Evolutionary conservation across 2,113 vertebrate species (phyloP).

Genomic region (Hystrix cristata): DNA sequence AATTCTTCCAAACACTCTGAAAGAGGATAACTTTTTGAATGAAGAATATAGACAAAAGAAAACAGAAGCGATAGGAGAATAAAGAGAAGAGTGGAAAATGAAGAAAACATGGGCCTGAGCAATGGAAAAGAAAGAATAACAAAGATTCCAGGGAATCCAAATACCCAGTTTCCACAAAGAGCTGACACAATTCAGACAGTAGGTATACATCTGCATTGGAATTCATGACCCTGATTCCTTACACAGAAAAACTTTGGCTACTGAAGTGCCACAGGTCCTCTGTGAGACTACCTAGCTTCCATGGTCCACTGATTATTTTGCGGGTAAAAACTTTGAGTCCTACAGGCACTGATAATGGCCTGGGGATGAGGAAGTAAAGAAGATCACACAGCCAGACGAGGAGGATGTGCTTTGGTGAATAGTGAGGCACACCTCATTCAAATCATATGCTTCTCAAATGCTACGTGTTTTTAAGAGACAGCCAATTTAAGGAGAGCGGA

Average conservation of each 20-base stretch:
- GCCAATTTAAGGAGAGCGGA: background rate
- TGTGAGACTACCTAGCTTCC: background rate
- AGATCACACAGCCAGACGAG: background rate
- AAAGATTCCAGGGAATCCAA: background rate
- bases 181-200: background rate
- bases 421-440: background rate
- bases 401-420: background rate
- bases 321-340: background rate
- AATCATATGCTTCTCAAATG: constrained; percentile 13
- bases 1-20: background rate
- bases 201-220: accelerated
- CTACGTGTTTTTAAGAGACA: background rate
- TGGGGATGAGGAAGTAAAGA: background rate
- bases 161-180: background rate
- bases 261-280: background rate
- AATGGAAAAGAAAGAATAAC: background rate
- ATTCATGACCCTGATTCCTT: background rate
- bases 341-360: background rate
- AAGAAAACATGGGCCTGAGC: background rate
- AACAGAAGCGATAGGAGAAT: background rate
- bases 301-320: background rate
- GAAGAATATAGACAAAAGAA: background rate
- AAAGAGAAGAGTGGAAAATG: background rate
- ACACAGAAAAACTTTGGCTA: accelerated
- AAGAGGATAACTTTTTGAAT: background rate